phyloP scores from a whole-genome alignment of 2,113 vertebrate genomes.

The Brachyhypopomus occidentalis region DNA sequence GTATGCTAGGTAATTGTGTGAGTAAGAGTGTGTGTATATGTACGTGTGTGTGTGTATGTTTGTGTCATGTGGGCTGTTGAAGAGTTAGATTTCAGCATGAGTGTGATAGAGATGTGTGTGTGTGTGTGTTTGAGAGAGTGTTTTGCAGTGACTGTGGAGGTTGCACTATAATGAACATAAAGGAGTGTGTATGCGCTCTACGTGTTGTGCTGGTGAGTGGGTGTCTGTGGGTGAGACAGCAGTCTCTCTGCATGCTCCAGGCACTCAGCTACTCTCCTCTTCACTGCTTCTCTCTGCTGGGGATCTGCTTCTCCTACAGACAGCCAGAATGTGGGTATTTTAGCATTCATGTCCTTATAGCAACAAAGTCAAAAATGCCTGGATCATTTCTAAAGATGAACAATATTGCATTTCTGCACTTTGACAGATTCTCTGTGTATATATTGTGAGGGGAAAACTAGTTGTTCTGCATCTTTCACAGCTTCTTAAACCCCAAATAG shows the following conservation, averaged over 20 bases:
- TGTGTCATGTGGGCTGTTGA: constrained; percentile 20
- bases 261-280: constrained; percentile 81
- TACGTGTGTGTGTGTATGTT: constrained; percentile 19
- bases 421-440: not conserved
- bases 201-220: constrained; percentile 52
- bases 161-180: constrained; percentile 4
- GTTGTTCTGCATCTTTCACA: not conserved
- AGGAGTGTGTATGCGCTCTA: constrained; percentile 36
- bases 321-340: constrained; percentile 4
- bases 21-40: constrained; percentile 1
- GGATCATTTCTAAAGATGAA: not conserved
- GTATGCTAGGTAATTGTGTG: not conserved
- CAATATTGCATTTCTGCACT: not conserved
- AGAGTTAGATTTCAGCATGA: constrained; percentile 1
- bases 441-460: not conserved
- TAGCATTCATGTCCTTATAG: constrained; percentile 19
- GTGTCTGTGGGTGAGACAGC: constrained; percentile 69
- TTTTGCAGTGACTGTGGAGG: not conserved
- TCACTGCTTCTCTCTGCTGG: constrained; percentile 79
- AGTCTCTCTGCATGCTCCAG: constrained; percentile 82
- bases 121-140: constrained; percentile 4
- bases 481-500: not conserved
- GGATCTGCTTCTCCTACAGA: constrained; percentile 77
- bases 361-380: constrained; percentile 3
- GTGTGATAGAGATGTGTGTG: not conserved